Conservation (phyloP, 2,888 invertebrate species). For the Cinara cedri region DNA sequence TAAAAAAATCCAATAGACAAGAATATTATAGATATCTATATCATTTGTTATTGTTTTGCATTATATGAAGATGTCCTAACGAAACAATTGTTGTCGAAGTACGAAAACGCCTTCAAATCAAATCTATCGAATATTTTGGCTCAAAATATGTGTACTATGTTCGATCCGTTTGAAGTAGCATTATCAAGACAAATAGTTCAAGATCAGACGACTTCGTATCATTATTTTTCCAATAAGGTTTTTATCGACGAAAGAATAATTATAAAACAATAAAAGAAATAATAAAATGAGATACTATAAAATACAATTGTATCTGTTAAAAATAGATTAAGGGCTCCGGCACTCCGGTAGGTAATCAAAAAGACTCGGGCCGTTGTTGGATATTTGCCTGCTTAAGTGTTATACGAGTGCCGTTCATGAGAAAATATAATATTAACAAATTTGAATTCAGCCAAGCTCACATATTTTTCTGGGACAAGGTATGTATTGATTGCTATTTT, state of each 20-base stretch:
- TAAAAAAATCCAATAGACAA: no score
- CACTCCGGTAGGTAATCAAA: conserved; percentile 89
- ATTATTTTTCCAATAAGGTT: conserved; percentile 85
- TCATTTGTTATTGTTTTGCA: not conserved
- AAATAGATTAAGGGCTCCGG: conserved; percentile 76
- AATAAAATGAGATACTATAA: not conserved
- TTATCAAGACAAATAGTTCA: conserved; percentile 63
- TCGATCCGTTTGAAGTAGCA: conserved; percentile 80
- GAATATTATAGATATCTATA: no score
- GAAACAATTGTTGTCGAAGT: not conserved
- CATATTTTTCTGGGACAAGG: conserved; percentile 91
- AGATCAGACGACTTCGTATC: conserved; percentile 66
- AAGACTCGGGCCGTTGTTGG: conserved; percentile 88
- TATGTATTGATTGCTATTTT: conserved; percentile 59
- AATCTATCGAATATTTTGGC: conserved; percentile 80
- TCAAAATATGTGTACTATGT: conserved; percentile 81
- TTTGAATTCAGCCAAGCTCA: conserved; percentile 91
- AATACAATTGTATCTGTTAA: not conserved
- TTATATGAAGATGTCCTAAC: conserved; percentile 7
- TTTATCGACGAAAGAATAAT: not conserved
- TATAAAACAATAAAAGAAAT: not conserved
- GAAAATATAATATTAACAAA: conserved; percentile 80
- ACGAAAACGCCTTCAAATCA: conserved; percentile 67
- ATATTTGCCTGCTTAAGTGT: conserved; percentile 85
- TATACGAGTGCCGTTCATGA: conserved; percentile 84